A percentile compares a stretch with the other conserved stretches of the same genome.
Conservation (phyloP, 2,888 invertebrate genomes). For the Apocheima hispidaria region DNA sequence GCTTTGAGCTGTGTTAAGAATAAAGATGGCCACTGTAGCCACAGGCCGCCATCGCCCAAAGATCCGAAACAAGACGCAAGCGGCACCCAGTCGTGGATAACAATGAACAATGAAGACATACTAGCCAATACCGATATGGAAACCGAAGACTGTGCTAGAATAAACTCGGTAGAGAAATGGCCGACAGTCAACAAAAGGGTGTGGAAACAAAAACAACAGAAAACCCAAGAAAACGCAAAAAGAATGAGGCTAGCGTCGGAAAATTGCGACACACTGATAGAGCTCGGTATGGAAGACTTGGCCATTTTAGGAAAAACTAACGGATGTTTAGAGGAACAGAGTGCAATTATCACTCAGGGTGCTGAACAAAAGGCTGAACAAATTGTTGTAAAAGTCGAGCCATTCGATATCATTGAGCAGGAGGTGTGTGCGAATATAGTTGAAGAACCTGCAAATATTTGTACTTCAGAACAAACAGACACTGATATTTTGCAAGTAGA, state of each 20-base stretch:
- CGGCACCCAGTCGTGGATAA: constrained; percentile 50
- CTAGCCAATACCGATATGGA: constrained; percentile 51
- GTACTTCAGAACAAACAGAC: constrained; percentile 4
- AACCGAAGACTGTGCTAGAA: constrained; percentile 69
- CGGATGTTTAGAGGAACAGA: constrained; percentile 33
- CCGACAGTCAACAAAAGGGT: constrained; percentile 69
- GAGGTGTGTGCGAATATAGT: constrained; percentile 20
- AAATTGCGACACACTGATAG: constrained; percentile 57
- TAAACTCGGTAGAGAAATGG: constrained; percentile 71
- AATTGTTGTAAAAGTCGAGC: constrained; percentile 35
- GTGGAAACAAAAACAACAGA: constrained; percentile 66
- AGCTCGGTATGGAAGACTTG: constrained; percentile 64
- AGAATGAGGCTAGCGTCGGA: constrained; percentile 67
- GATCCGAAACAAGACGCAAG: constrained; percentile 47
- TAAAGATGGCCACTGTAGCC: constrained; percentile 71
- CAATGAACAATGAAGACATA: constrained; percentile 53
- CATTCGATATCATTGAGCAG: constrained; percentile 27
- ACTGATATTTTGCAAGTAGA: not conserved
- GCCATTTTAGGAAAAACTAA: constrained; percentile 29
- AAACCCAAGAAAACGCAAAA: constrained; percentile 60
- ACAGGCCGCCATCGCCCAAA: constrained; percentile 61
- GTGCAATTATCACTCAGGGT: constrained; percentile 41
- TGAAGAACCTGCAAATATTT: constrained; percentile 19
- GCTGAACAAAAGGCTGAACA: constrained; percentile 44
- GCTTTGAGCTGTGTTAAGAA: constrained; percentile 75